These are phyloP conservation scores for Aplodontia rufa DNA, from an alignment of 2,113 vertebrate genomes.

Conservation along the genomic window DNA sequence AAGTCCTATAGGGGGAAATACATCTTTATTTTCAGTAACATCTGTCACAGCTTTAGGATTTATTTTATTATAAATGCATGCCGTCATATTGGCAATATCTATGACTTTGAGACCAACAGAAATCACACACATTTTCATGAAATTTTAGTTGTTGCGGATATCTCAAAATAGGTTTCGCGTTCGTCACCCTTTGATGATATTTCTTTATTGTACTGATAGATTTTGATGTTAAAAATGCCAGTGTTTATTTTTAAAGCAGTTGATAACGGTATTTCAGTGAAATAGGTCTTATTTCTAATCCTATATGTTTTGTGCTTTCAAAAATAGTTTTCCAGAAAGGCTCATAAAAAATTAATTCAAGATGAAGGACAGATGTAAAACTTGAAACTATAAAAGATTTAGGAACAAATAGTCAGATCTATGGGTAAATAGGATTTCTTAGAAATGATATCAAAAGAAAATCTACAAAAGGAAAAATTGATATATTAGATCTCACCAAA, in stretches of 20 bases:
- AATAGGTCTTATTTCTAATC: not conserved
- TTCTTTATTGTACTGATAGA: not conserved
- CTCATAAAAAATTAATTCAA: too few relatives aligned
- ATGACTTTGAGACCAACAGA: not conserved
- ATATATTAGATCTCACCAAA: not conserved
- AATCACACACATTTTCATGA: not conserved
- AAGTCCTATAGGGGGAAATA: not conserved
- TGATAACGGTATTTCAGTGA: not conserved
- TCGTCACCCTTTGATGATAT: not conserved
- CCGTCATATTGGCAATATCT: accelerated
- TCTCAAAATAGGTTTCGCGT: not conserved
- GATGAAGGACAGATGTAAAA: not conserved
- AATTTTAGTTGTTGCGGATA: not conserved
- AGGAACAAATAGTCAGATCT: not conserved
- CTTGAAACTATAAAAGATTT: not conserved
- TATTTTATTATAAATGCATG: not conserved
- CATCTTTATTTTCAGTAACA: not conserved
- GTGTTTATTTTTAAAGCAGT: not conserved
- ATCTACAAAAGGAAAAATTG: not conserved
- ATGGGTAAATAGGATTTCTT: not conserved
- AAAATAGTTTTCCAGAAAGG: not conserved
- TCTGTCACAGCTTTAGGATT: not conserved
- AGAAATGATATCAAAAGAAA: not conserved
- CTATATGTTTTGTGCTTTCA: not conserved
- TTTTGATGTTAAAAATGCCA: not conserved